Conservation (phyloP, 2,113 vertebrate species). For the Anas platyrhynchos region DNA sequence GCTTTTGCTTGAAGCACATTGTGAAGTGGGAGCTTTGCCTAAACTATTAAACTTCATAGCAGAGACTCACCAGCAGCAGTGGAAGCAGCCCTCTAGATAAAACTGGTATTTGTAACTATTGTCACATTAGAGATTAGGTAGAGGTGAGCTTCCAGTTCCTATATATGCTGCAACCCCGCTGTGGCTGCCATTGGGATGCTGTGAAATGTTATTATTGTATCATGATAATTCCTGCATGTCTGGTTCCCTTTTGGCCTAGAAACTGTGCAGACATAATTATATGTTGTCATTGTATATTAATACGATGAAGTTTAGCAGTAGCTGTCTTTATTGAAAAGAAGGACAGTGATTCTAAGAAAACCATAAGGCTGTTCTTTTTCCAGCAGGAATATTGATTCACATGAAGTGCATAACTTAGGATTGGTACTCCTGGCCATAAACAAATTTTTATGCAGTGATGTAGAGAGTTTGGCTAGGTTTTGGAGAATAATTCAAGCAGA, state of each 20-base stretch:
- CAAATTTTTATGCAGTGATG: background rate
- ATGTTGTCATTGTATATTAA: background rate
- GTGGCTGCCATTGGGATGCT: background rate
- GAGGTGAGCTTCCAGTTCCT: background rate
- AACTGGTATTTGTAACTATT: slow-evolving; percentile 26
- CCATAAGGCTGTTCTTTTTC: background rate
- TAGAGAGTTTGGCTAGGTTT: background rate
- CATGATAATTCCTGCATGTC: background rate
- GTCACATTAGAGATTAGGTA: background rate
- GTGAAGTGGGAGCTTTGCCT: slow-evolving; percentile 30
- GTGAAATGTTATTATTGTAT: background rate
- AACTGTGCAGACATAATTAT: background rate
- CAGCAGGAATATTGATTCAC: background rate
- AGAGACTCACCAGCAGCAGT: background rate
- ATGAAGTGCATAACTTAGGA: background rate
- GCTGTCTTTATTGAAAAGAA: background rate
- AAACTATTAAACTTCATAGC: slow-evolving; percentile 28
- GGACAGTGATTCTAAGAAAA: background rate
- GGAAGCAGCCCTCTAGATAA: background rate
- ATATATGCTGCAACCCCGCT: background rate
- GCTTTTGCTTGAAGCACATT: background rate
- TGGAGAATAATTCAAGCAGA: background rate
- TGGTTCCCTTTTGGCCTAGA: background rate
- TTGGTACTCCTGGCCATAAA: background rate
- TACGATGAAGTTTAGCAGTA: background rate